These are phyloP conservation scores for Dendrocincla fuliginosa DNA, from an alignment of 2,797 vertebrate species.

Conservation along the genomic window DNA sequence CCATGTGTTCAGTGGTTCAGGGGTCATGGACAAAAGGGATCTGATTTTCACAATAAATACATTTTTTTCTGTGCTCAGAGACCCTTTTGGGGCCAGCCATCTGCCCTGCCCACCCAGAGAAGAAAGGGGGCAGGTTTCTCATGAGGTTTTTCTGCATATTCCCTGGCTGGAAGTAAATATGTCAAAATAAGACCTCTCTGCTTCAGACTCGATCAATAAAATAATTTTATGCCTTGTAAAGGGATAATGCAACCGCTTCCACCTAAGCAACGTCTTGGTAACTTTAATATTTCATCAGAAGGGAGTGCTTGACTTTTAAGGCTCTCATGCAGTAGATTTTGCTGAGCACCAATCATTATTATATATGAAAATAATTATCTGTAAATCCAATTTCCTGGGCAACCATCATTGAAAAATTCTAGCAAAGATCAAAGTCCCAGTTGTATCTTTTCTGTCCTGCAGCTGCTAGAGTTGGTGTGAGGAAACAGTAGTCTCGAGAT, in stretches of 20 bases:
- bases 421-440: neutral
- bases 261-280: neutral
- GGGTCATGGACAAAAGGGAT: neutral
- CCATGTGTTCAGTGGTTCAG: neutral
- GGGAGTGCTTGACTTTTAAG: neutral
- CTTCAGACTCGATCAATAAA: neutral
- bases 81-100: neutral
- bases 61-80: neutral
- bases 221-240: neutral
- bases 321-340: neutral
- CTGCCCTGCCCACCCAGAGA: fast-evolving
- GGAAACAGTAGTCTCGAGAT: neutral
- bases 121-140: neutral
- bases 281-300: neutral
- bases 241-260: neutral
- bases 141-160: neutral
- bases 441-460: neutral
- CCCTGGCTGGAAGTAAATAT: neutral
- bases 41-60: neutral
- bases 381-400: neutral
- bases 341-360: neutral
- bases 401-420: neutral
- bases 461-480: neutral
- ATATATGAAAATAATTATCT: neutral
- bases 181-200: neutral